Base-by-base conservation (phyloP, 2,888 invertebrate genomes). In the Nomada goodeniana region DNA sequence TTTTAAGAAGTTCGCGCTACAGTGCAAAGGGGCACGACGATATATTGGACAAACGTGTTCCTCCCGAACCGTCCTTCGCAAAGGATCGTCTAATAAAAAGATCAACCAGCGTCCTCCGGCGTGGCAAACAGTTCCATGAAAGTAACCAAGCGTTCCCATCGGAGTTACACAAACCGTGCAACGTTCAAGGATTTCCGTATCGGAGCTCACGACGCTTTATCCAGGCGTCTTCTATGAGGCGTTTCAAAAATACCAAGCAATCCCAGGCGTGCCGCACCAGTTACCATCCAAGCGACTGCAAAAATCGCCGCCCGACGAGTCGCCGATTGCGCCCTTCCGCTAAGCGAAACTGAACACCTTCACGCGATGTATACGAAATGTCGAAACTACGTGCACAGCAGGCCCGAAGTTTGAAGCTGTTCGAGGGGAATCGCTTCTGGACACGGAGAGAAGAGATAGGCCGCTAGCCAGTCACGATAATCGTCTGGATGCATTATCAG, bases 191-290 rank as follows among this genome's bases (percentile, higher is more conserved):
- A 7, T 36, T 36, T 36, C 36, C 36, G 36, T 36, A 36, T 36
- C 36, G 5, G 36, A 7, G 36, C 36, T 36, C 5, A 36, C 36
- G 36, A 36, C 36, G 36, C 5, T 7, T 79, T 76, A 79, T 76
- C 68, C 76, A 47, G 36, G 44, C 79, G 72, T 80, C 2, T 26
- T 47, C 85, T 80, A 1, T 76, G 60, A 52, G 76, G 52, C 44
- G 83, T 69, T 47, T 36, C 68, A 78, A 64, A 79, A 81, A 79
- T 72, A 80, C 76, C 75, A 74, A 80, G 82, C 68, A 77, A 79
- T 83, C 86, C 60, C 84, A 70, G 0, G 55, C 61, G 61, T 70
- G 68, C 68, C 57, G 70, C 78, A 36, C 76, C 55, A 59, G 52
- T 60, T 70, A 57, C 52, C 76, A 29, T 7, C 47, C 10, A 1